A percentile compares a stretch with the other conserved stretches of the same genome.
phyloP scores from a whole-genome alignment of 2,888 invertebrate genomes.

The Clostera curtula region DNA sequence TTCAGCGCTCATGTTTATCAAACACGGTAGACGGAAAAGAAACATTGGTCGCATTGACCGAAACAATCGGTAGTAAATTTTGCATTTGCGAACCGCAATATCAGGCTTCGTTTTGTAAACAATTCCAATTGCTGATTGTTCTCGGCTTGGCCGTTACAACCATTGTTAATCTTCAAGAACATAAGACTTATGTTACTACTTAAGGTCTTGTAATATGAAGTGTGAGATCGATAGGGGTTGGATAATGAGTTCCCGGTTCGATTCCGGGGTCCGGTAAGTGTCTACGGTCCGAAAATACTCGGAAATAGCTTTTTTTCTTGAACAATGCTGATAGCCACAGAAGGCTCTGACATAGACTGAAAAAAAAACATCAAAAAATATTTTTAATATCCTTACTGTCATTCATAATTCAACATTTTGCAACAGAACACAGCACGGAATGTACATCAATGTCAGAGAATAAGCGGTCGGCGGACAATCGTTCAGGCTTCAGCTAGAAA shows the following conservation, averaged over 20 bases:
- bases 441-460: constrained; percentile 48
- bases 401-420: constrained; percentile 33
- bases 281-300: too few relatives aligned
- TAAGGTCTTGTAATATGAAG: too few relatives aligned
- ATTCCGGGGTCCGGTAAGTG: too few relatives aligned
- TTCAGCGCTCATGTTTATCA: constrained; percentile 13
- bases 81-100: constrained; percentile 31
- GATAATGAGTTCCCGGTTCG: too few relatives aligned
- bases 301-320: too few relatives aligned
- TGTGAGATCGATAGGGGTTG: too few relatives aligned
- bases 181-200: constrained; percentile 31
- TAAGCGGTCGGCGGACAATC: constrained; percentile 38
- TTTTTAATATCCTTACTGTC: too few relatives aligned
- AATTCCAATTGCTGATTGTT: constrained; percentile 67
- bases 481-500: constrained; percentile 39
- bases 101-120: constrained; percentile 59
- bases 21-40: constrained; percentile 21
- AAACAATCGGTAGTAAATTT: constrained; percentile 22
- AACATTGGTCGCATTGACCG: constrained; percentile 20
- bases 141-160: constrained; percentile 43
- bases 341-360: too few relatives aligned
- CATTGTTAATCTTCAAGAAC: constrained; percentile 46
- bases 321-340: too few relatives aligned
- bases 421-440: constrained; percentile 33
- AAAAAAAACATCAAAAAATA: too few relatives aligned